phyloP scores from a whole-genome alignment of 1,140 invertebrate species.

The Gryllus bimaculatus region DNA sequence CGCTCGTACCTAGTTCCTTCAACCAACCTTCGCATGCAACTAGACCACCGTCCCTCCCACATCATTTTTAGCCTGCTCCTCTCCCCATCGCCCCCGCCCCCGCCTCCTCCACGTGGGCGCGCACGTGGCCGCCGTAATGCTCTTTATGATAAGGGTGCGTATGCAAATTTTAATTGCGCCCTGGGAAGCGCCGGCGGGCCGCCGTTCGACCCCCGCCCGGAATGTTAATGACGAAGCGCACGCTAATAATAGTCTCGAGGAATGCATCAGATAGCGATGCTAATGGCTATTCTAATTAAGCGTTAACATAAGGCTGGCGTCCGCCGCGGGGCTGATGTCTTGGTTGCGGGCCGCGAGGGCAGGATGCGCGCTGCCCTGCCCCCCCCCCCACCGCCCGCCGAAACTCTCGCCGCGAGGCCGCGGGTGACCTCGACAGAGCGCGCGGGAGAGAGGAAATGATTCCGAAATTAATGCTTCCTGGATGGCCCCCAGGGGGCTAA shows the following conservation, averaged over 20 bases:
- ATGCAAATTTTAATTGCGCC: slow-evolving; percentile 1
- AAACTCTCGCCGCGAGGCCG: too few relatives aligned
- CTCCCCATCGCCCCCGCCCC: not conserved
- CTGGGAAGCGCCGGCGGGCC: not conserved
- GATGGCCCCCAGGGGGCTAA: too few relatives aligned
- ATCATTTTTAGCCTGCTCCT: too few relatives aligned
- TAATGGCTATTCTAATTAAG: not conserved
- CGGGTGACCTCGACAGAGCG: too few relatives aligned
- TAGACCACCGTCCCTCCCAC: too few relatives aligned
- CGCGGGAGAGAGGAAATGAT: too few relatives aligned
- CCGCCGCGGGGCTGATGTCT: not conserved
- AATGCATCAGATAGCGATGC: not conserved
- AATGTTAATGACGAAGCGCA: not conserved
- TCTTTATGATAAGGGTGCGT: not conserved
- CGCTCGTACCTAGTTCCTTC: too few relatives aligned
- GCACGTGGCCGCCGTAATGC: not conserved
- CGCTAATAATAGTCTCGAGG: not conserved
- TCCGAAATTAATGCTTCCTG: too few relatives aligned
- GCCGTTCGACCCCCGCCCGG: not conserved
- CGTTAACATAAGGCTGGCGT: not conserved
- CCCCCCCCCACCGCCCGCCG: too few relatives aligned
- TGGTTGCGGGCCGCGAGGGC: not conserved
- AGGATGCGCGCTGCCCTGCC: too few relatives aligned
- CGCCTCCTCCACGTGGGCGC: not conserved
- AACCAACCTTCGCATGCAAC: too few relatives aligned